Conservation (phyloP, 2,113 vertebrate species). For the Platanista minor region DNA sequence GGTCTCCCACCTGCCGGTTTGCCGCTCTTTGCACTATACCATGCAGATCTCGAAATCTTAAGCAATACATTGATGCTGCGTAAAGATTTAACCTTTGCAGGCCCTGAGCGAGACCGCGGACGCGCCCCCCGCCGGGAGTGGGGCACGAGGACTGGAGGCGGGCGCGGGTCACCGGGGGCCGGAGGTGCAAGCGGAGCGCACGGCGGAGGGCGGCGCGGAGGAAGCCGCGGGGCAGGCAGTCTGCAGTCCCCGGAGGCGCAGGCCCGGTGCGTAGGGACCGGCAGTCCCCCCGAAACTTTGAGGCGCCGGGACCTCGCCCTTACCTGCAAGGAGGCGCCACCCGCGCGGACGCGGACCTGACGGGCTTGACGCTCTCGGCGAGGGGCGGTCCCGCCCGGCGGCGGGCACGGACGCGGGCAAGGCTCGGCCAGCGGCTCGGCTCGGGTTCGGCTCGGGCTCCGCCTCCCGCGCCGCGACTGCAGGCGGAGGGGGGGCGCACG, state of each 20-base stretch:
- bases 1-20: neutral
- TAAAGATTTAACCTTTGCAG: neutral
- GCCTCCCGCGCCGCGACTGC: slow-evolving; percentile 48
- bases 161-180: neutral
- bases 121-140: neutral
- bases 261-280: slow-evolving; percentile 30
- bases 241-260: slow-evolving; percentile 2
- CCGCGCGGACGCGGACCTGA: slow-evolving; percentile 47
- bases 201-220: slow-evolving; percentile 29
- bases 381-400: slow-evolving; percentile 49
- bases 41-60: slow-evolving; percentile 56
- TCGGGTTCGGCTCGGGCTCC: slow-evolving; percentile 35
- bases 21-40: slow-evolving; percentile 28
- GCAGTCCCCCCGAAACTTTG: slow-evolving; percentile 58
- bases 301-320: slow-evolving; percentile 47
- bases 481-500: neutral
- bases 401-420: neutral
- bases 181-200: slow-evolving; percentile 12
- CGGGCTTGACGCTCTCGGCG: neutral
- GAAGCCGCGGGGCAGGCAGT: neutral
- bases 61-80: neutral
- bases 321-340: slow-evolving; percentile 66
- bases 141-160: neutral
- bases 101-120: neutral
- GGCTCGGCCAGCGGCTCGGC: slow-evolving; percentile 23